Conservation (phyloP, 2,113 vertebrate genomes). For the Tonatia bakeri region DNA sequence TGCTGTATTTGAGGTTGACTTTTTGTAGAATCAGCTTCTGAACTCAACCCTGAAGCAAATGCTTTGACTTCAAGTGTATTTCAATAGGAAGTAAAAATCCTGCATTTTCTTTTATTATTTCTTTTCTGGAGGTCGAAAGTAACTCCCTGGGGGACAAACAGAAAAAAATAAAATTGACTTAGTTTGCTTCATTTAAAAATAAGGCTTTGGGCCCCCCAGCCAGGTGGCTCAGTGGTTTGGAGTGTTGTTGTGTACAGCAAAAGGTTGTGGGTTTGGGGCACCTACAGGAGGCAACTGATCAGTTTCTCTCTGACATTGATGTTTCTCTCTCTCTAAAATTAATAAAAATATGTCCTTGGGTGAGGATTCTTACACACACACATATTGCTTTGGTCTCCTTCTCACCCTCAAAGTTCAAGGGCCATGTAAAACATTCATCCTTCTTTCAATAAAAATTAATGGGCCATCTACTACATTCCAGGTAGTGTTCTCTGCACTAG, state of each 20-base stretch:
- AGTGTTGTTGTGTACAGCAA: no score
- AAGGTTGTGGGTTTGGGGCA: no score
- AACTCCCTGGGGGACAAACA: background rate
- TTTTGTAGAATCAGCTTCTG: background rate
- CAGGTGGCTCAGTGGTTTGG: no score
- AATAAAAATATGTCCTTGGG: no score
- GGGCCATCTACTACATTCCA: background rate
- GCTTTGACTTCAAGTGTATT: constrained; percentile 13
- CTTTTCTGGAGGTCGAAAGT: background rate
- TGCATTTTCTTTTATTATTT: constrained; percentile 23
- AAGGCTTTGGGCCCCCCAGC: no score
- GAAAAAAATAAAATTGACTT: background rate
- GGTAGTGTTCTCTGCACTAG: background rate
- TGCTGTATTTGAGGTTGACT: background rate
- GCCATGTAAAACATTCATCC: background rate
- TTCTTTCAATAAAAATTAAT: background rate
- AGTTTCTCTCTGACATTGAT: no score
- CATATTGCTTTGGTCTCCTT: constrained; percentile 2
- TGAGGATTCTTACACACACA: no score
- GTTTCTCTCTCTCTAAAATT: no score
- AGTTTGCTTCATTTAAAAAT: constrained; percentile 22
- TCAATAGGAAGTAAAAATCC: background rate
- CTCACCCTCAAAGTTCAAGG: background rate
- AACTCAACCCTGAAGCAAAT: background rate
- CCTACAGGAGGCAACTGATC: no score